Percentiles rank a stretch among this genome's conserved stretches.
Evolutionary conservation across 2,888 invertebrate genomes (phyloP).

Genomic region (Drosophila demipolita): DNA sequence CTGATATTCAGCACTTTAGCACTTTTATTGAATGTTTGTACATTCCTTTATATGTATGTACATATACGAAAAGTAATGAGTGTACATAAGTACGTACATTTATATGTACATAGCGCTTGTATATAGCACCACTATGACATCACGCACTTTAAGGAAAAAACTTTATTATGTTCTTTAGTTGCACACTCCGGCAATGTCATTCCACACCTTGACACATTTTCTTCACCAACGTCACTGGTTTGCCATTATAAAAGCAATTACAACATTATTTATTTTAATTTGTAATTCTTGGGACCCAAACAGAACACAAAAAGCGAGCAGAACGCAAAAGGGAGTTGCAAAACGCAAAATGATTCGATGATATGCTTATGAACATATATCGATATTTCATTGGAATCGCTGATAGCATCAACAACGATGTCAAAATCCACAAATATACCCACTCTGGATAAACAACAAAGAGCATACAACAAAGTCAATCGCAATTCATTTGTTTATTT

Average conservation of each 20-base stretch:
- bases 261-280: conserved; percentile 28
- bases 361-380: conserved; percentile 16
- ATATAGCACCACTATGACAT: conserved; percentile 65
- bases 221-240: conserved; percentile 17
- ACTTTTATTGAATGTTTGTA: conserved; percentile 20
- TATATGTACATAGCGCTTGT: conserved; percentile 15
- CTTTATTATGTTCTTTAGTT: conserved; percentile 20
- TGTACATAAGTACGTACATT: conserved; percentile 15
- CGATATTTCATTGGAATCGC: conserved; percentile 10
- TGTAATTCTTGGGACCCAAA: conserved; percentile 44
- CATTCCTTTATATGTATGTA: conserved; percentile 13
- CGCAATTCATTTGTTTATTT: conserved; percentile 54
- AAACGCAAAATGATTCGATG: conserved; percentile 38
- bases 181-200: background rate
- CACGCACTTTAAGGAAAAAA: conserved; percentile 52
- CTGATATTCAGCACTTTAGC: conserved; percentile 11
- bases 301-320: conserved; percentile 42
- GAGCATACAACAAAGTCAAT: conserved; percentile 23
- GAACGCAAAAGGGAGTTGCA: conserved; percentile 28
- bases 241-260: conserved; percentile 24
- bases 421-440: background rate
- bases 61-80: conserved; percentile 13
- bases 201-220: conserved; percentile 21
- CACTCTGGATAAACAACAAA: background rate
- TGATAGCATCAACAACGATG: conserved; percentile 1